phyloP scores from a whole-genome alignment of 2,113 vertebrate species.

The Rhinopomastus cyanomelas region DNA sequence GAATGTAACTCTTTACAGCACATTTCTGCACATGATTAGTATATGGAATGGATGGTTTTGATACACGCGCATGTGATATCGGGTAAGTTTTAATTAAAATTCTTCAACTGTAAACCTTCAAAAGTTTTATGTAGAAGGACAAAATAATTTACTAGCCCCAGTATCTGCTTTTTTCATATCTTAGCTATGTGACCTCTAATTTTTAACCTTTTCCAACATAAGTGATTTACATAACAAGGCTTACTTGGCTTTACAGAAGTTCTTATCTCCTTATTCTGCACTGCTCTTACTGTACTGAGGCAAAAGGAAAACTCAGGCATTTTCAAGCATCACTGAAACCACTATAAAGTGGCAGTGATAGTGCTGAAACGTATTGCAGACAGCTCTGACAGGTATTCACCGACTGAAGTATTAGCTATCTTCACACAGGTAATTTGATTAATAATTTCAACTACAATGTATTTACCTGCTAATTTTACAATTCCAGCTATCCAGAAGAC shows the following conservation, averaged over 20 bases:
- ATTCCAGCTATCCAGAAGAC: constrained; percentile 98
- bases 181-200: neutral
- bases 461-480: constrained; percentile 91
- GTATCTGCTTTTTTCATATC: neutral
- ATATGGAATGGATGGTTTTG: neutral
- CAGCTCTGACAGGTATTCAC: neutral
- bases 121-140: neutral
- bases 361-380: too few species aligned
- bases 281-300: neutral
- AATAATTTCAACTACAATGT: neutral
- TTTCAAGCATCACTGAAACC: neutral
- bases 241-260: neutral
- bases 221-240: fast-evolving
- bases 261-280: neutral
- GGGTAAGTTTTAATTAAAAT: neutral
- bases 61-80: neutral
- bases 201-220: neutral
- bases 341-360: neutral
- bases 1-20: neutral
- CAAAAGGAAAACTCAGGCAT: neutral
- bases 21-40: neutral
- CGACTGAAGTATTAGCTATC: neutral
- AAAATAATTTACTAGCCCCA: neutral
- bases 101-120: neutral
- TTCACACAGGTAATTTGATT: neutral